These are phyloP conservation scores for Galagoides demidoff DNA, from an alignment of 2,797 vertebrate genomes.

Conservation along the genomic window DNA sequence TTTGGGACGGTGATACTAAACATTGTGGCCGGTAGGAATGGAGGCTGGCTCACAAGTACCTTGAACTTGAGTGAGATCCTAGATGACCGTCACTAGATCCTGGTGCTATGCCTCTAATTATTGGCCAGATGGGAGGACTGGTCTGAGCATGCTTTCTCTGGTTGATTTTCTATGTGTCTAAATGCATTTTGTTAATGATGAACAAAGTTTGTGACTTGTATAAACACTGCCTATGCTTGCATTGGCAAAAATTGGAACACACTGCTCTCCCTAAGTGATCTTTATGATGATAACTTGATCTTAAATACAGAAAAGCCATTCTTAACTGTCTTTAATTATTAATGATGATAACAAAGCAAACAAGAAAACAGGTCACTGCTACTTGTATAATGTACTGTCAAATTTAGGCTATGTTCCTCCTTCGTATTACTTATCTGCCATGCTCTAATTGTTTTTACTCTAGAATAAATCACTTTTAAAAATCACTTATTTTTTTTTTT, in stretches of 20 bases:
- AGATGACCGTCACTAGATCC: neutral
- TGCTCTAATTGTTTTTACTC: neutral
- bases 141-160: neutral
- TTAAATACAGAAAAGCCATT: neutral
- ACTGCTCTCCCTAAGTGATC: neutral
- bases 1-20: neutral
- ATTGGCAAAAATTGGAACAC: neutral
- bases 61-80: neutral
- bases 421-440: neutral
- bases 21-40: neutral
- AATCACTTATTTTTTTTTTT: neutral
- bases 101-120: neutral
- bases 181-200: neutral
- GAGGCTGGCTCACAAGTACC: neutral
- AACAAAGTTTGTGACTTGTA: slow-evolving; percentile 19
- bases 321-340: slow-evolving; percentile 13
- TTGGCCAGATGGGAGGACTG: neutral
- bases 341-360: neutral
- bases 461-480: neutral
- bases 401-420: neutral
- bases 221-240: neutral
- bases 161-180: neutral
- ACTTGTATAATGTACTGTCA: neutral
- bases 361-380: neutral
- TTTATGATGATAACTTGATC: neutral